Percentiles rank a stretch among this genome's conserved stretches.
Conservation (phyloP, 1,140 invertebrate genomes). For the Drosophila eugracilis region DNA sequence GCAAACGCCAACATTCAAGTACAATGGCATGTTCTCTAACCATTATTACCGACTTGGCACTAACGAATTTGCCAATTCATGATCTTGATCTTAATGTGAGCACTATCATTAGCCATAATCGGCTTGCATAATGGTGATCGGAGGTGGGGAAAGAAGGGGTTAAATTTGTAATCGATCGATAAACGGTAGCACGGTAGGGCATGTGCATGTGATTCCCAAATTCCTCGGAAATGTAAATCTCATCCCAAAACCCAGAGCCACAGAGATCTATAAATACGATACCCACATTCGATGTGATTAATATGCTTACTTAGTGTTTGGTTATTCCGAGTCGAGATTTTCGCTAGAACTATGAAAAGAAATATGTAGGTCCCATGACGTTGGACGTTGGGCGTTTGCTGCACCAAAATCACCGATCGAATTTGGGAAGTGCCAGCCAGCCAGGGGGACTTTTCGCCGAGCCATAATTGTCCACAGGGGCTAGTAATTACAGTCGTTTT, state of each 20-base stretch:
- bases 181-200: conserved; percentile 12
- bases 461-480: not conserved
- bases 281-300: conserved; percentile 10
- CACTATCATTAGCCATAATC: conserved; percentile 32
- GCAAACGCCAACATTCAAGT: not conserved
- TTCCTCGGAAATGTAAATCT: conserved; percentile 24
- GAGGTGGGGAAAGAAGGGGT: not conserved
- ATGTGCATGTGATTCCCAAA: conserved; percentile 39
- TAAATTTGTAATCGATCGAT: conserved; percentile 12
- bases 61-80: conserved; percentile 22
- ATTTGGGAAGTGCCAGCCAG: conserved; percentile 7
- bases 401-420: not conserved
- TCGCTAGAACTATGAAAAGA: conserved; percentile 45
- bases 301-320: conserved; percentile 24
- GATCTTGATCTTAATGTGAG: conserved; percentile 23
- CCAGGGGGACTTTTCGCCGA: conserved; percentile 19
- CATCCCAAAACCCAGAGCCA: conserved; percentile 3
- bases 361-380: conserved; percentile 23
- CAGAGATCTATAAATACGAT: conserved; percentile 38
- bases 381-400: not conserved
- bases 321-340: conserved; percentile 44
- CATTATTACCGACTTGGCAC: not conserved
- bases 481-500: conserved; percentile 36
- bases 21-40: not conserved
- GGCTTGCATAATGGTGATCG: conserved; percentile 31